These are phyloP conservation scores for Drosophila funebris DNA, from an alignment of 1,140 invertebrate genomes.

Conservation along the genomic window DNA sequence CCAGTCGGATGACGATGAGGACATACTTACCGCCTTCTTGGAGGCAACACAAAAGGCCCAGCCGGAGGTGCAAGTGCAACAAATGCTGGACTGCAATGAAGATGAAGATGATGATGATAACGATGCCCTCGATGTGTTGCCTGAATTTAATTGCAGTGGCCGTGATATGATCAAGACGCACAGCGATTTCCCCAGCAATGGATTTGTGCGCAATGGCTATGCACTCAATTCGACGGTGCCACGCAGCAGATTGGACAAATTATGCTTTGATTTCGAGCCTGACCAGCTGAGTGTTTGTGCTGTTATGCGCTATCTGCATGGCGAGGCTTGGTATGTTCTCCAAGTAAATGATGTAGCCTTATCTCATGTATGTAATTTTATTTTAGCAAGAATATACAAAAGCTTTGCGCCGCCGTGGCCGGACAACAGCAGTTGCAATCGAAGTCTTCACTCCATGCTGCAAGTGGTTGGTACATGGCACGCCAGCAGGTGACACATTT, in stretches of 20 bases:
- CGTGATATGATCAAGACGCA: constrained; percentile 49
- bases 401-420: constrained; percentile 46
- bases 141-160: constrained; percentile 72
- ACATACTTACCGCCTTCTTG: constrained; percentile 61
- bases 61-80: background rate
- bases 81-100: background rate
- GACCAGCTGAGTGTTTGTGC: constrained; percentile 36
- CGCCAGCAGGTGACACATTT: constrained; percentile 67
- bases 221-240: constrained; percentile 18
- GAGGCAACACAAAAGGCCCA: constrained; percentile 54
- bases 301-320: constrained; percentile 48
- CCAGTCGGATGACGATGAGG: constrained; percentile 79
- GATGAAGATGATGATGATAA: constrained; percentile 14
- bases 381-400: constrained; percentile 69
- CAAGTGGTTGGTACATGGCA: constrained; percentile 33
- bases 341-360: too few relatives aligned
- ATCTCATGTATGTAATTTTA: background rate
- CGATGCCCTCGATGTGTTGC: constrained; percentile 41
- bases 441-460: background rate
- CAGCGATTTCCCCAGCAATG: constrained; percentile 36
- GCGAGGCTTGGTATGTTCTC: constrained; percentile 60
- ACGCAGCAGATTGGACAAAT: constrained; percentile 34
- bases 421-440: constrained; percentile 53
- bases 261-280: constrained; percentile 56
- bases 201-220: constrained; percentile 65